Evolutionary conservation across 2,888 invertebrate species (phyloP).

Genomic region (Monoplex corrugatus): DNA sequence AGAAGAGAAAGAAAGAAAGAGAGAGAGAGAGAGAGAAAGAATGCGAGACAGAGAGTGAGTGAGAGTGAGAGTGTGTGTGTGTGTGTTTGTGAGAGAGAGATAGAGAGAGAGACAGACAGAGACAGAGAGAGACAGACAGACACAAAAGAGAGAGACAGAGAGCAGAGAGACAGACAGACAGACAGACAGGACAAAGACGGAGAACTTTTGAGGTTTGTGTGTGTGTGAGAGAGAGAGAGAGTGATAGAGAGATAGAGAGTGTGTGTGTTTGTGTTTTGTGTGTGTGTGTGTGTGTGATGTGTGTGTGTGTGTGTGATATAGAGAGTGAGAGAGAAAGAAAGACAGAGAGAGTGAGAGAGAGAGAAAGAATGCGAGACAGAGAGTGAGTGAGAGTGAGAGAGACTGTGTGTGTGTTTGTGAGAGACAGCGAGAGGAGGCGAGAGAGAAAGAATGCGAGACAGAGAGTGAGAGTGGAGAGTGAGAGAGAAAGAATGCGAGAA

Average conservation of each 20-base stretch:
- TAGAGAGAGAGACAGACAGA: background rate
- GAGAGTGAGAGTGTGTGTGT: no score
- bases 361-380: background rate
- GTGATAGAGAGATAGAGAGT: background rate
- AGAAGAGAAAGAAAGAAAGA: background rate
- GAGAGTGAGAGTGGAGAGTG: background rate
- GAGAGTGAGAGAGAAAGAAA: background rate
- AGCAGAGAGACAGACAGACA: background rate
- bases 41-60: background rate
- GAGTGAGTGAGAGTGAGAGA: background rate
- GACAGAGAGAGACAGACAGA: background rate
- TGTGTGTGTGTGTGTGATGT: no score
- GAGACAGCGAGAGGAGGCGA: background rate
- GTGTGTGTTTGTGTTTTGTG: no score
- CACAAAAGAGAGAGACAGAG: background rate
- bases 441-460: background rate
- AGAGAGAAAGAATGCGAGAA: background rate
- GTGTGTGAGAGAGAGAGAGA: background rate
- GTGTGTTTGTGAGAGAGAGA: background rate
- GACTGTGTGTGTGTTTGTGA: background rate
- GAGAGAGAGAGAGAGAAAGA: background rate
- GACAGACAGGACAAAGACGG: background rate
- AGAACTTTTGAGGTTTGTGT: no score
- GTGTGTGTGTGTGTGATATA: no score
- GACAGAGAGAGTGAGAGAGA: background rate